Percentiles rank a stretch among this genome's conserved stretches.
phyloP scores from a whole-genome alignment of 2,797 vertebrate genomes.

The Diceros bicornis region DNA sequence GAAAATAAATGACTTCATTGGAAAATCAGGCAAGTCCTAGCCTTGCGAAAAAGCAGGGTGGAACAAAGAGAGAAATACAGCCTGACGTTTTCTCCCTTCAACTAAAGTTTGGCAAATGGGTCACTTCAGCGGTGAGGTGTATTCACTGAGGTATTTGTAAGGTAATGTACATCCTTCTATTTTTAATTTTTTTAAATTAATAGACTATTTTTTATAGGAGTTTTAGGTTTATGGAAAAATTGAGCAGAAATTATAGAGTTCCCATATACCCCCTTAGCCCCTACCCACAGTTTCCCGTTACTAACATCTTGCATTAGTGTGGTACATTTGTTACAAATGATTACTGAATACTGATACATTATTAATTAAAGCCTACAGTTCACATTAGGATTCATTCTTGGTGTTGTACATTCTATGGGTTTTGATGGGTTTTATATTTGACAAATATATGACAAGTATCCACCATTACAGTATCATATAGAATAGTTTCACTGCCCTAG shows the following conservation, averaged over 20 bases:
- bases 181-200: neutral
- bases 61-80: neutral
- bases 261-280: accelerated
- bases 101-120: neutral
- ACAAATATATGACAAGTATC: neutral
- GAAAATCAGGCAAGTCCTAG: conserved; percentile 68
- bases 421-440: neutral
- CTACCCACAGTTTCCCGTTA: neutral
- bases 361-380: neutral
- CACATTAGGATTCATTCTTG: neutral
- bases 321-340: neutral
- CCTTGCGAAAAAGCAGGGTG: neutral
- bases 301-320: neutral
- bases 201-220: neutral
- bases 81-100: neutral
- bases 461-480: neutral
- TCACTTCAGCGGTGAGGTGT: neutral
- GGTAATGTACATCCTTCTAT: neutral
- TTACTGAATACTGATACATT: neutral
- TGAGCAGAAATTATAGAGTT: neutral
- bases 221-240: neutral
- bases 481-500: neutral
- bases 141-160: neutral
- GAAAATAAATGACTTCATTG: conserved; percentile 75
- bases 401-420: neutral